A percentile compares a stretch with the other conserved stretches of the same genome.
Conservation (phyloP, 2,888 invertebrate genomes). For the Cantharis lateralis region DNA sequence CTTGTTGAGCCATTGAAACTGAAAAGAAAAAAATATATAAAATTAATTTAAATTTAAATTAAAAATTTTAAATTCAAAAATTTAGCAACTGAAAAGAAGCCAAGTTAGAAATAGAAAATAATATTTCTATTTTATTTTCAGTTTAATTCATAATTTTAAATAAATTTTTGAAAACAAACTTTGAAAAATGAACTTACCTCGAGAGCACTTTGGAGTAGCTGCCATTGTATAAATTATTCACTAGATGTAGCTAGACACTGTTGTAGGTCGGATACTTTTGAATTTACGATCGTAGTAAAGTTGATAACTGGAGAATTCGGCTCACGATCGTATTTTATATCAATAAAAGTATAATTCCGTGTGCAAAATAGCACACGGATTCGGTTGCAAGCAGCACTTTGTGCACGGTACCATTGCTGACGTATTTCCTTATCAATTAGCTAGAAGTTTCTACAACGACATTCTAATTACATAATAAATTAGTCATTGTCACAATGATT, state of each 20-base stretch:
- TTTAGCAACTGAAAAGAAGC: too few relatives aligned
- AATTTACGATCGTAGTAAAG: background rate
- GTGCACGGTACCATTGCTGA: background rate
- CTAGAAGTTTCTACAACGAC: background rate
- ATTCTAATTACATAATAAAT: background rate
- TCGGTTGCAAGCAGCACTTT: background rate
- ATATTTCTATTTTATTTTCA: too few relatives aligned
- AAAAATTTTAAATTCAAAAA: too few relatives aligned
- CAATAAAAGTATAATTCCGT: background rate
- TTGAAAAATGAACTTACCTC: background rate
- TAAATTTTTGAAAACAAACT: background rate
- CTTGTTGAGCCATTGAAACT: background rate
- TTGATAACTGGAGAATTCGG: background rate
- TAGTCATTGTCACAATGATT: background rate
- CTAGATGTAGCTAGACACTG: background rate
- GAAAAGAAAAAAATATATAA: background rate
- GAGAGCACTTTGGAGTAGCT: background rate
- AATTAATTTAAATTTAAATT: background rate
- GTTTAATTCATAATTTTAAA: background rate
- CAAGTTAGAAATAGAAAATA: too few relatives aligned
- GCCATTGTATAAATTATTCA: background rate
- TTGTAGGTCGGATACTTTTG: background rate
- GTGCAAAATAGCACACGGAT: slow-evolving; percentile 4
- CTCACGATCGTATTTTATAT: background rate
- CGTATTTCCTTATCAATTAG: background rate